These are phyloP conservation scores for Eilema depressum DNA, from an alignment of 2,888 invertebrate genomes.

Conservation along the genomic window DNA sequence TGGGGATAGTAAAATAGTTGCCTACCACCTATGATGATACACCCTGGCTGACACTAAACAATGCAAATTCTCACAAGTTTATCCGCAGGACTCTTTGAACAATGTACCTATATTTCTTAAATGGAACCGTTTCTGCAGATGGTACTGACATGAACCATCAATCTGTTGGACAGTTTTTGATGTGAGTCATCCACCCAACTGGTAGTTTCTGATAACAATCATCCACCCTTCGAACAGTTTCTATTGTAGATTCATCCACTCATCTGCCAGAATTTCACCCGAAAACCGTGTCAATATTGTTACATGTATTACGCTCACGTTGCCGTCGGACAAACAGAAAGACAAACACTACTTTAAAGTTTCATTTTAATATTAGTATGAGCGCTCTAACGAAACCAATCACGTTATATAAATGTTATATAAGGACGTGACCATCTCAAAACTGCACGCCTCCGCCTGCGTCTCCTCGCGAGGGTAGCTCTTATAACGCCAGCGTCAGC, in stretches of 20 bases:
- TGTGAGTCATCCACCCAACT: too few relatives aligned
- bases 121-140: background rate
- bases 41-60: too few relatives aligned
- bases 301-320: background rate
- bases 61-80: too few relatives aligned
- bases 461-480: background rate
- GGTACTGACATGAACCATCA: background rate
- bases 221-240: too few relatives aligned
- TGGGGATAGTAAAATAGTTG: too few relatives aligned
- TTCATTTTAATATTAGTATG: background rate
- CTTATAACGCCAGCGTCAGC: background rate
- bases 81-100: background rate
- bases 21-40: too few relatives aligned
- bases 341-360: background rate
- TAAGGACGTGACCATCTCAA: conserved; percentile 2
- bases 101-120: background rate
- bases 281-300: too few relatives aligned
- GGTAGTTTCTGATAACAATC: too few relatives aligned
- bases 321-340: background rate
- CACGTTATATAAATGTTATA: conserved; percentile 4
- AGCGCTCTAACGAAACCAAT: background rate
- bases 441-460: too few relatives aligned
- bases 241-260: too few relatives aligned
- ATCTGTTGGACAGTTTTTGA: background rate
- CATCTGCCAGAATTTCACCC: background rate